Base-by-base conservation (phyloP, 2,888 invertebrate genomes). In the Theretra japonica region DNA sequence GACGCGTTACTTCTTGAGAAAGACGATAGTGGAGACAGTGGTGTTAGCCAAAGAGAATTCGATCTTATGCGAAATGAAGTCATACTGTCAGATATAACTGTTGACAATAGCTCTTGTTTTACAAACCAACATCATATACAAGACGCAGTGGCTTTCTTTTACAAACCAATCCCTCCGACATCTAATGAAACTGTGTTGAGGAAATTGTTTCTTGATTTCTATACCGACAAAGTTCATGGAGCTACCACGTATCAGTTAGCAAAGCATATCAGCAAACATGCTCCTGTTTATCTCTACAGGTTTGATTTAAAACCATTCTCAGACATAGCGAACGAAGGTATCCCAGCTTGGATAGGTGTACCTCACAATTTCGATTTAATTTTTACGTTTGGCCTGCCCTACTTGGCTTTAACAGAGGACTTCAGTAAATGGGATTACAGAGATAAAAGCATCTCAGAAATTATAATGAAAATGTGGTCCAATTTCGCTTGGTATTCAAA, bases 291-390 rank as follows among this genome's bases (percentile, higher is more conserved):
- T 81, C 93, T 96, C 2, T 97, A 97, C 83, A 94, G 97, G 78
- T 97, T 97, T 83, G 97, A 97, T 87, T 93, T 96, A 79, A 96
- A 97, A 77, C 96, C 97, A 0, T 95, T 95, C 80, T 97, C 97
- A 0, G 90, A 94, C 68, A 93, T 95, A 41, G 96, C 95, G 4
- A 95, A 95, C 65, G 95, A 96, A 48, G 96, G 96, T 70, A 94
- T 97, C 33, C 97, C 97, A 0, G 95, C 96, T 65, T 97, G 97
- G 97, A 95, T 97, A 0, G 96, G 96, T 23, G 97, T 97, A 0
- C 97, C 97, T 0, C 97, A 97, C 85, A 96, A 97, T 87, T 97
- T 96, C 78, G 98, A 98, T 87, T 94, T 97, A 75, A 96, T 97
- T 69, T 97, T 97, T 84, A 95, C 97, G 7, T 97, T 97, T 95